Evolutionary conservation across 1,140 invertebrate genomes (phyloP).

Genomic region (Saxidomus purpurata): DNA sequence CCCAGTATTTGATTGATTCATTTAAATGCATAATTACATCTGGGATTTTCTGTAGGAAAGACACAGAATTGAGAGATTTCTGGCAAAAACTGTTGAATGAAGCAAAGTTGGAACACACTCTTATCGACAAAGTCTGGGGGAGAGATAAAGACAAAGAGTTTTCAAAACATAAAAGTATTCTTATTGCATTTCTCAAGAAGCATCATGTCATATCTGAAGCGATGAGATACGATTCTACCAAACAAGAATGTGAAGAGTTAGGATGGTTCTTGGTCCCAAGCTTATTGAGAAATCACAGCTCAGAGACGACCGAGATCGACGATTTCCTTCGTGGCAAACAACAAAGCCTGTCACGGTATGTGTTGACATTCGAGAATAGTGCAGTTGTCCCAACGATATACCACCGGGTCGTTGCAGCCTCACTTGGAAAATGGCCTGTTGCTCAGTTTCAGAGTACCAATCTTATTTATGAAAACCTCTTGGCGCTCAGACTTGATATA

Average conservation of each 20-base stretch:
- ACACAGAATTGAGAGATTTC: neutral
- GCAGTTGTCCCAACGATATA: neutral
- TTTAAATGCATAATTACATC: constrained; percentile 20
- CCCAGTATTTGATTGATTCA: constrained; percentile 3
- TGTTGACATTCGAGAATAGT: neutral
- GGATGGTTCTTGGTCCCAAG: neutral
- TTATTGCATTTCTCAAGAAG: neutral
- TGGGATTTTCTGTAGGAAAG: neutral
- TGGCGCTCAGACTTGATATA: neutral
- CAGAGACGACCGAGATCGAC: neutral
- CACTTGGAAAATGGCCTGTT: constrained; percentile 2
- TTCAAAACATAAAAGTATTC: neutral
- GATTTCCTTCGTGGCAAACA: neutral
- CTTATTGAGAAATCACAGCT: neutral
- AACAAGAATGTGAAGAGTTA: neutral
- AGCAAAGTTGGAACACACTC: neutral
- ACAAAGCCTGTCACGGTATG: neutral
- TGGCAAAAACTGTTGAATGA: neutral
- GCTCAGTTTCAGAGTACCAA: neutral
- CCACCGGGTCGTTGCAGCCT: neutral
- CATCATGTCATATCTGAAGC: neutral
- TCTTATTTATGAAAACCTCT: neutral
- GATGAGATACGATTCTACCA: neutral
- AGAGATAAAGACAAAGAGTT: too few species aligned
- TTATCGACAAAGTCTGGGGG: neutral